These are phyloP conservation scores for Willowsia nigromaculata DNA, from an alignment of 2,888 invertebrate species.

Conservation along the genomic window DNA sequence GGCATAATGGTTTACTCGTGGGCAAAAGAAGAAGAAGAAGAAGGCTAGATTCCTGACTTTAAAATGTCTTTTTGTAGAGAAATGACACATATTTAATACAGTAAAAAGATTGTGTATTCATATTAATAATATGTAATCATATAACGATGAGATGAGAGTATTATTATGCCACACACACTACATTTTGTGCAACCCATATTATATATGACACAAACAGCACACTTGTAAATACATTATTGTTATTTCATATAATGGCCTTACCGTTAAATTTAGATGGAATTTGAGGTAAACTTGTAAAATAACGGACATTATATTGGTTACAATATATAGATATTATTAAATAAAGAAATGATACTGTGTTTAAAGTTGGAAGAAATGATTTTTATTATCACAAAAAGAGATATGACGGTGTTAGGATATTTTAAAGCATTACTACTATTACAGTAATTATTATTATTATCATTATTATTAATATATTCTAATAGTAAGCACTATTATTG, in stretches of 20 bases:
- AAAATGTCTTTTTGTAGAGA: slow-evolving; percentile 48
- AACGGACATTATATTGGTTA: slow-evolving; percentile 16
- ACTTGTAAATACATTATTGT: slow-evolving; percentile 59
- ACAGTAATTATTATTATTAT: slow-evolving; percentile 1
- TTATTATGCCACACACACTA: slow-evolving; percentile 51
- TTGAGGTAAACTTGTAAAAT: slow-evolving; percentile 38
- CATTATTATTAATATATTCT: slow-evolving; percentile 28
- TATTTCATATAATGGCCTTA: slow-evolving; percentile 67
- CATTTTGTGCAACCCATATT: background rate
- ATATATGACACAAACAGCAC: slow-evolving; percentile 23
- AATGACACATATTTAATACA: background rate
- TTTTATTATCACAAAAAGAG: slow-evolving; percentile 58
- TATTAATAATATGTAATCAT: slow-evolving; percentile 29
- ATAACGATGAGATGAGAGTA: slow-evolving; percentile 42
- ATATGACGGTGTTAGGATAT: slow-evolving; percentile 53
- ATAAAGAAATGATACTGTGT: background rate
- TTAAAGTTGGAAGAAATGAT: slow-evolving; percentile 52
- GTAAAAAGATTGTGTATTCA: background rate
- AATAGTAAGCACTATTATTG: slow-evolving; percentile 41
- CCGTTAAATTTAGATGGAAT: slow-evolving; percentile 59
- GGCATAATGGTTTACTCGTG: background rate
- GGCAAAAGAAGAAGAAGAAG: too few species aligned
- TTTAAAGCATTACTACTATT: slow-evolving; percentile 1
- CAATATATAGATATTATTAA: background rate
- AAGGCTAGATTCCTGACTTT: slow-evolving; percentile 50